Percentiles rank a stretch among this genome's conserved stretches.
phyloP scores from a whole-genome alignment of 64 coral and sea anemone genomes.

The Platygyra sinensis region DNA sequence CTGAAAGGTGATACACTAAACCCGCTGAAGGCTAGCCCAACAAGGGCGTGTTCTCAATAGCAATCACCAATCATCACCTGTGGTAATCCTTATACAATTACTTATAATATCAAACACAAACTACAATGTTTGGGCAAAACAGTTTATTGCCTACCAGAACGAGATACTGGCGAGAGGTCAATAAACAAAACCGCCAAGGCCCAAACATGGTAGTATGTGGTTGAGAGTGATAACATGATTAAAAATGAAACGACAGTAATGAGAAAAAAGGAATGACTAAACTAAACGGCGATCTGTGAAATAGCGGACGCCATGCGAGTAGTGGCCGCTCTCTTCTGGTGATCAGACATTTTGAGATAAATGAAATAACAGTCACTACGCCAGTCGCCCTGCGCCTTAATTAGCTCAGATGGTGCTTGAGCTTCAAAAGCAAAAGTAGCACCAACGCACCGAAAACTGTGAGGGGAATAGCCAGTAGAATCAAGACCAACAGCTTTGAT shows the following conservation, averaged over 20 bases:
- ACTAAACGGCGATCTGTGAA: background rate
- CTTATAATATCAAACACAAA: too few species aligned
- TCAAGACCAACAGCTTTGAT: too few species aligned
- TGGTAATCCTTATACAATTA: too few species aligned
- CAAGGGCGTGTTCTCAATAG: too few species aligned
- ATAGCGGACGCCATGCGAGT: background rate
- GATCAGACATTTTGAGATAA: constrained; percentile 29
- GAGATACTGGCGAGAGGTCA: too few species aligned
- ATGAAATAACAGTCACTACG: too few species aligned
- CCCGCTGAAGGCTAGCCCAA: background rate
- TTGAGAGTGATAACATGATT: background rate
- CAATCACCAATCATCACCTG: too few species aligned
- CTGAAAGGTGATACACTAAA: too few species aligned
- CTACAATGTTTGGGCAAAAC: too few species aligned
- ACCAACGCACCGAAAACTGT: constrained; percentile 12
- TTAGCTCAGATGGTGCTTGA: background rate
- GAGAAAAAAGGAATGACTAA: too few species aligned
- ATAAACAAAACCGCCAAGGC: too few species aligned
- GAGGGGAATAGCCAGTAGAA: background rate
- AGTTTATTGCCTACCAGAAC: too few species aligned
- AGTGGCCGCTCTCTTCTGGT: background rate
- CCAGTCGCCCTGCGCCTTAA: constrained; percentile 40
- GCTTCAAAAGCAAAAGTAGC: constrained; percentile 36
- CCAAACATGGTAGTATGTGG: background rate
- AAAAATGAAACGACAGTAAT: background rate